Evolutionary conservation across 2,888 invertebrate genomes (phyloP), one percentile per base, ranked within the genome.

Genomic region (Galeruca laticollis): DNA sequence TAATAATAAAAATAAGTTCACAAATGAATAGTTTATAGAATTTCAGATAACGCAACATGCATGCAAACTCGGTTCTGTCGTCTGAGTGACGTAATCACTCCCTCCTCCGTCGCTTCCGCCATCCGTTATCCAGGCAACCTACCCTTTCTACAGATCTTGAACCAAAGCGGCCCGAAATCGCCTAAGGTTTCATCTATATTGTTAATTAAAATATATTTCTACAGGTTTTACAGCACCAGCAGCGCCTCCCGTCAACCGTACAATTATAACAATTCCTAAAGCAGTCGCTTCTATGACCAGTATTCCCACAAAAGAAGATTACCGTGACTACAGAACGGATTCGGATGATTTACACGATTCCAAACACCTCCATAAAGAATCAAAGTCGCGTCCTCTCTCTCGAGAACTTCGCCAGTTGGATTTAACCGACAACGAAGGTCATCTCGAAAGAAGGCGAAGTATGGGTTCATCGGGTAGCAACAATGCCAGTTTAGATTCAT

Each of bases 271-370:
- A 6, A 94, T 95, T 79, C 95, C 96, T 0, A 96, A 96, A 84
- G 95, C 95, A 2, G 94, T 95, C 9, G 94, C 95, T 21, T 95
- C 95, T 10, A 95, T 95, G 92, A 93, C 94, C 0, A 92, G 91
- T 71, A 94, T 95, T 79, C 94, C 95, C 1, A 94, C 95, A 0
- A 89, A 93, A 76, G 94, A 95, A 75, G 95, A 95, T 81, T 94
- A 95, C 80, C 91, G 93, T 79, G 89, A 89, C 37, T 86, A 86
- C 72, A 76, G 84, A 43, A 84, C 84, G 4, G 82, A 83, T 51
- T 68, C 77, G 0, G 85, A 86, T 68, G 86, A 85, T 66, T 87
- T 89, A 10, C 86, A 88, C 2, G 92, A 93, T 64, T 88, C 90
- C 0, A 93, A 94, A 83, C 93, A 94, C 79, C 89, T 92, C 67